Base-by-base conservation (phyloP, 1,140 invertebrate species). In the Drosophila cardini region DNA sequence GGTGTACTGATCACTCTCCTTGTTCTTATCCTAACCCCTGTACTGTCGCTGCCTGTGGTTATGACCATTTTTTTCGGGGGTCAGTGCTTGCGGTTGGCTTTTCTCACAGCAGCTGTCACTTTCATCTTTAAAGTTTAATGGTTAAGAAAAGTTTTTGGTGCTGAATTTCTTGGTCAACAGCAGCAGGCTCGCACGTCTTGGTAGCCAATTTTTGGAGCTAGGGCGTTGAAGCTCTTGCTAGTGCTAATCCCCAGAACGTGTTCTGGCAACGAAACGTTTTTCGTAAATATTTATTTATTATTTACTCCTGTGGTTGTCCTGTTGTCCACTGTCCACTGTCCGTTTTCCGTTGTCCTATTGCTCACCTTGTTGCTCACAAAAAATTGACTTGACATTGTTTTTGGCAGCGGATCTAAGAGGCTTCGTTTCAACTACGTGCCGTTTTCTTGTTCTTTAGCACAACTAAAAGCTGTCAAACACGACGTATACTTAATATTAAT, bases 401-500 rank as follows among this genome's bases (percentile, higher is more conserved):
- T 36, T 72, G 70, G 67, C 58, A 56, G 57, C 42, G 67, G 69
- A 71, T 84, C 76, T 81, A 79, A 60, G 69, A 32, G 13, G 34
- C 76, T 64, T 82, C 76, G 69, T 50, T 79, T 71, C 50, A 55
- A 64, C 53, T 83, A 89, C 84, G 84, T 87, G 84, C 77, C 65
- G 43, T 77, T 80, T 77, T 68, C 50, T 48, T 46, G 65, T 53
- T 84, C 53, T 73, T 69, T 60, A 70, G 45, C 61, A 76, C 64
- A 81, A 55, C 65, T 72, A 72, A 82, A 79, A 87, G 79, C 79
- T 83, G 83, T 87, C 84, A 82, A 87, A 87, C 83, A 71, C 40
- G 80, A 60, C 84, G 84, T 80, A 89, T 89, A 87, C 83, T 89
- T 89, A 87, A 87, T 87, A 89, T 87, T 87, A 87, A 87, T 87